Evolutionary conservation across 2,888 invertebrate genomes (phyloP).

Genomic region (Galerucella pusilla): DNA sequence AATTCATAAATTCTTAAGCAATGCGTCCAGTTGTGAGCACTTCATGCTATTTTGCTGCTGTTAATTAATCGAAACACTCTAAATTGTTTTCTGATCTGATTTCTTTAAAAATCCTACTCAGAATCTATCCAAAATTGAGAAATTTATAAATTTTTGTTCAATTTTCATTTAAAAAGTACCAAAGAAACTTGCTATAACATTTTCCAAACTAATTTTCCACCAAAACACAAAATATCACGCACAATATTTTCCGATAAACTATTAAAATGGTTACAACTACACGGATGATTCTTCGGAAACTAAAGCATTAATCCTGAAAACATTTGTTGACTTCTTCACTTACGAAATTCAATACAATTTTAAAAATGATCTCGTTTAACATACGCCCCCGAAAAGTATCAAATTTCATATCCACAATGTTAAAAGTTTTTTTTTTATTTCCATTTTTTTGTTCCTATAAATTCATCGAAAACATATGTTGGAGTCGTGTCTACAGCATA

Average conservation of each 20-base stretch:
- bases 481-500: neutral
- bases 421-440: neutral
- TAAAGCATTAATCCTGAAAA: constrained; percentile 5
- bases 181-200: no score
- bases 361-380: constrained; percentile 9
- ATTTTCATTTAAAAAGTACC: no score
- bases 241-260: neutral
- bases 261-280: neutral
- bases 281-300: neutral
- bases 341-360: constrained; percentile 12
- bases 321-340: constrained; percentile 1
- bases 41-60: no score
- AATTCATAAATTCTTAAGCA: no score
- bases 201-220: neutral
- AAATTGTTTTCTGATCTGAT: no score
- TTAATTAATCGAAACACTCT: no score
- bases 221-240: neutral
- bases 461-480: neutral
- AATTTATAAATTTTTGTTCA: no score
- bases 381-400: constrained; percentile 26
- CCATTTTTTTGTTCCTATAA: neutral
- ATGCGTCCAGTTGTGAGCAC: no score
- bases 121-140: no score
- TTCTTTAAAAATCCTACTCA: no score
- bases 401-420: constrained; percentile 7